Evolutionary conservation across 2,113 vertebrate species (phyloP), one percentile per base, ranked within the genome.

Genomic region (Psilopogon haemacephalus): DNA sequence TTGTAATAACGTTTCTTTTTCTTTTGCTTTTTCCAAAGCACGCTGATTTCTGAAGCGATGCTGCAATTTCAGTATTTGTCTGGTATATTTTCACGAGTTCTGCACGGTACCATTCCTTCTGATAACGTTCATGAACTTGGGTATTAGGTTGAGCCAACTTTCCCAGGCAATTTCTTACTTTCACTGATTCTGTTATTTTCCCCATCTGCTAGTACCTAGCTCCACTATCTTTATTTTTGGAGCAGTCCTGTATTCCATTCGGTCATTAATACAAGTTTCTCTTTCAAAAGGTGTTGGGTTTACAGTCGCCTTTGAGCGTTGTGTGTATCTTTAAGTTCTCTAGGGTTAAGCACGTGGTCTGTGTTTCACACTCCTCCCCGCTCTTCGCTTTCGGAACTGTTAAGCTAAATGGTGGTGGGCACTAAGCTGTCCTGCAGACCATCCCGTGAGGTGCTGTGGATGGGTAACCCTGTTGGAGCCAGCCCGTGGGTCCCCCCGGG

Each of bases 401-500:
- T 32, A 26, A 18, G 2, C 40, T 40, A 33, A 17, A 7, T 6
- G 28, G 27, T 70, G 5, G 54, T 7, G 42, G 26, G 33, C 19
- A 6, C 8, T 19, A 24, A 50, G 21, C 23, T 74, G 70, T 24
- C 56, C 26, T 19, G 9, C 68, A 14, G 55, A 46, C 6, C n/a
- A 16, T 21, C 15, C 32, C 35, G 6, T 18, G 9, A 21, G 32
- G 9, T 21, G 63, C 40, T 35, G 20, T 17, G 62, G 7, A 4
- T 9, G 27, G 28, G 32, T 23, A 42, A 50, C 23, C 5, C 6
- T 44, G 5, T 21, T 33, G 33, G 9, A 9, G 9, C 30, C 5
- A 23, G 5, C 1, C 9, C 5, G 3, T 5, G 10, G 5, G 6
- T 1, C 7, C 21, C 26, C 14, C 11, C 14, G 3, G 27, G 3